Conservation (phyloP, 2,113 vertebrate species). For the Tachycineta bicolor region DNA sequence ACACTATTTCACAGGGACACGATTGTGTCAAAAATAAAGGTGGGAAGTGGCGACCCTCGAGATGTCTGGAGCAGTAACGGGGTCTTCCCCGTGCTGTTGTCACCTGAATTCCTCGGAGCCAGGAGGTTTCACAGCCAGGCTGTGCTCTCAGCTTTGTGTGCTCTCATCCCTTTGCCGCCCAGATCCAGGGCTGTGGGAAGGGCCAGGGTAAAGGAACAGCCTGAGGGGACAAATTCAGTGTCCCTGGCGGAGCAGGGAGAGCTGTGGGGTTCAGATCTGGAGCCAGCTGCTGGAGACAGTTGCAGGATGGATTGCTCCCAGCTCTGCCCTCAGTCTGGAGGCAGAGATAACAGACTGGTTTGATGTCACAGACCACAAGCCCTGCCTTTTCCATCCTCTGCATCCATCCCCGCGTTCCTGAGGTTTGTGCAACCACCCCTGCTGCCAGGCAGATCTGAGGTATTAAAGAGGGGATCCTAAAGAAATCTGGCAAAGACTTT, state of each 20-base stretch:
- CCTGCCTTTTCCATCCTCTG: neutral
- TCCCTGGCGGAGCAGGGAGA: neutral
- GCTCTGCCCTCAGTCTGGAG: neutral
- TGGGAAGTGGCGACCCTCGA: neutral
- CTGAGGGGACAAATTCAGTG: neutral
- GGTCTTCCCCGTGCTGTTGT: neutral
- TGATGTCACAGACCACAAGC: neutral
- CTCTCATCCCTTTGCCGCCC: neutral
- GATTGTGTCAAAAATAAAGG: neutral
- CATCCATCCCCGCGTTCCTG: neutral
- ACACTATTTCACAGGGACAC: accelerated
- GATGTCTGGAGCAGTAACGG: neutral
- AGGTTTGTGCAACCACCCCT: neutral
- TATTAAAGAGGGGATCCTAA: neutral
- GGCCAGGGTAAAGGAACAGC: neutral
- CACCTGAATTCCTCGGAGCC: neutral
- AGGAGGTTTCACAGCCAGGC: neutral
- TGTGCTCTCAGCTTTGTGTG: neutral
- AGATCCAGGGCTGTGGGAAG: neutral
- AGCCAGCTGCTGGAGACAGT: neutral
- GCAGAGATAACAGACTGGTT: neutral
- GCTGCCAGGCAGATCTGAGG: neutral
- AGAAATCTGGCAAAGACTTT: neutral
- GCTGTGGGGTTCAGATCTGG: neutral
- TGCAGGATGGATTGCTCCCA: neutral